Percentiles rank a stretch among this genome's conserved stretches.
phyloP scores from a whole-genome alignment of 2,888 invertebrate genomes.

The Drosophila incognita region DNA sequence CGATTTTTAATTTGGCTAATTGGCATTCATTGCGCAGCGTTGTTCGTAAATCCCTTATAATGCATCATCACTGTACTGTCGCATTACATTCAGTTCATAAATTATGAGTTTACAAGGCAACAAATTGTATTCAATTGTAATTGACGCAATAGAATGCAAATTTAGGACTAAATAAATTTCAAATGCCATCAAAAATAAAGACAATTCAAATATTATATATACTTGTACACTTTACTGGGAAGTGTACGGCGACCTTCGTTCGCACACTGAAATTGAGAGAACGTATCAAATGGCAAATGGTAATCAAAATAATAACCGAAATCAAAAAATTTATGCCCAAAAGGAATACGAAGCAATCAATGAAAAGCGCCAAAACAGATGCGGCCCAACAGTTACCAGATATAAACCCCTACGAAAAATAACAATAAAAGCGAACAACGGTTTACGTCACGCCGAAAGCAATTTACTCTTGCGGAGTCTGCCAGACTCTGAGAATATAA shows the following conservation, averaged over 20 bases:
- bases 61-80: not conserved
- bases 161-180: conserved; percentile 11
- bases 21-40: not conserved
- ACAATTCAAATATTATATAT: not conserved
- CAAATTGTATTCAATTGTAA: conserved; percentile 7
- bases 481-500: not conserved
- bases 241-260: not conserved
- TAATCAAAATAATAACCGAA: conserved; percentile 37
- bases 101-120: conserved; percentile 3
- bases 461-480: not conserved
- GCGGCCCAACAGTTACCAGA: conserved; percentile 21
- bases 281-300: conserved; percentile 26
- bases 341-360: conserved; percentile 34
- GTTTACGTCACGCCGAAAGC: not conserved
- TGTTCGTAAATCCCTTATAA: not conserved
- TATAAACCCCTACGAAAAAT: conserved; percentile 2
- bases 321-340: conserved; percentile 37
- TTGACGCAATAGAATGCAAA: conserved; percentile 23
- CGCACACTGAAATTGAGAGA: conserved; percentile 1
- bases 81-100: not conserved
- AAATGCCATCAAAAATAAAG: conserved; percentile 21
- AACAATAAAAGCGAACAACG: not conserved
- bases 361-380: conserved; percentile 34
- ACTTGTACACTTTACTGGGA: not conserved
- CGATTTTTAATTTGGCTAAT: not conserved